Base-by-base conservation (phyloP, 2,797 vertebrate species). In the Trematomus bernacchii region DNA sequence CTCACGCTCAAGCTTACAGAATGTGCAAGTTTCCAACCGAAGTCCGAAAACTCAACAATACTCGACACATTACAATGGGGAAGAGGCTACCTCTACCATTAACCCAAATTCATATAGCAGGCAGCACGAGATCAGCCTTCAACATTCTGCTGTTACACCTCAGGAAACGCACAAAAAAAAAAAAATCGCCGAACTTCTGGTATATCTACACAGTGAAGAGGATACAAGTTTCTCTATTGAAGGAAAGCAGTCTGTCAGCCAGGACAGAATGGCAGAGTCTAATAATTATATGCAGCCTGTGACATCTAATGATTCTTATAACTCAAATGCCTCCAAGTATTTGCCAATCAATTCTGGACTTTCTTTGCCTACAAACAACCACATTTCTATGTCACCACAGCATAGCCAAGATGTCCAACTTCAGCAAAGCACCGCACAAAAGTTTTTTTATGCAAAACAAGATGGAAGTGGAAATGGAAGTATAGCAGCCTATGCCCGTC, bases 261-360 rank as follows among this genome's bases (percentile, higher is more conserved):
- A 4, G 0, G 12, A 14, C 60, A 60, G 14, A 76, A 53, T 11
- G 6, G 47, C 3, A 0, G n/a, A 47, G 16, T 23, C 46, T 23
- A 44, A 59, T 67, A 68, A 71, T 58, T 57, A 48, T 14, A n/a
- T 50, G 5, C 74, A 68, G 27, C 61, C 63, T 58, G 14, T 44
- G 15, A 40, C 8, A 21, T 11, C 3, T 5, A 14, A 21, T 42
- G 9, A 47, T 48, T 63, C 0, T 40, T 42, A 0, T 42, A 71
- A 18, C n/a, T 47, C 51, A 16, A 78, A 79, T 52, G 3, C 12
- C 14, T 7, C 2, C n/a, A 48, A 66, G 0, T 7, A 19, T 14
- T 11, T 15, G n/a, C 5, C 19, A 0, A 7, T 10, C 5, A 23
- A 6, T 14, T 59, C 46, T 66, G 62, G 16, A 44, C 66, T 57